phyloP scores from a whole-genome alignment of 1,140 invertebrate species.

The Meloidogyne exigua region DNA sequence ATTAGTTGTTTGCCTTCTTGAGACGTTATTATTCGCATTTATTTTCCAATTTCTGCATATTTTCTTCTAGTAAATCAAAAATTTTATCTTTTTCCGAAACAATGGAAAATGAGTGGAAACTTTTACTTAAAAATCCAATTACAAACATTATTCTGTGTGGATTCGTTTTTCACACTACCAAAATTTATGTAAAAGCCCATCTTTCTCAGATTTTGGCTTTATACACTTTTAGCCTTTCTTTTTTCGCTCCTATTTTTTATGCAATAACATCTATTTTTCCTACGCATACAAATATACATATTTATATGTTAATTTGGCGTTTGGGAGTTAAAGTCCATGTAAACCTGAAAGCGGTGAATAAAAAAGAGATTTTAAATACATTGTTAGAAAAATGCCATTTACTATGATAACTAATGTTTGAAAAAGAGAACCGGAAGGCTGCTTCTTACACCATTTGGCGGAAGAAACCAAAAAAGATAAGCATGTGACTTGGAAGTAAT shows the following conservation, averaged over 20 bases:
- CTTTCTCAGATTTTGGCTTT: not conserved
- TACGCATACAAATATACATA: not conserved
- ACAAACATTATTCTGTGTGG: not conserved
- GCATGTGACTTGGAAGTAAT: not conserved
- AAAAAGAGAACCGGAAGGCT: not conserved
- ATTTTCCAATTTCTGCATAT: not conserved
- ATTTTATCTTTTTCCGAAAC: not conserved
- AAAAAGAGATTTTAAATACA: not conserved
- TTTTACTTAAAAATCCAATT: no score
- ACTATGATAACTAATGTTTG: not conserved
- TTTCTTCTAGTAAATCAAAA: not conserved
- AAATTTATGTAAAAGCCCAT: not conserved
- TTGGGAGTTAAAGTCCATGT: not conserved
- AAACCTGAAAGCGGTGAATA: not conserved
- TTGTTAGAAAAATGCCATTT: constrained; percentile 2
- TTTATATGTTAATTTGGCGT: not conserved
- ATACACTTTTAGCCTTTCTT: not conserved
- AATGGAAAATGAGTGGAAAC: no score
- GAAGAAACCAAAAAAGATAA: not conserved
- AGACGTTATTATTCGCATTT: not conserved
- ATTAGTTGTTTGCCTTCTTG: not conserved
- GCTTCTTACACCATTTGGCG: not conserved
- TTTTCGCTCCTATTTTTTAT: not conserved
- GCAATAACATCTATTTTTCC: no score
- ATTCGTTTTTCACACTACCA: not conserved